These are phyloP conservation scores for Melanotaenia parkinsoni DNA, from an alignment of 2,797 vertebrate species.

Conservation along the genomic window DNA sequence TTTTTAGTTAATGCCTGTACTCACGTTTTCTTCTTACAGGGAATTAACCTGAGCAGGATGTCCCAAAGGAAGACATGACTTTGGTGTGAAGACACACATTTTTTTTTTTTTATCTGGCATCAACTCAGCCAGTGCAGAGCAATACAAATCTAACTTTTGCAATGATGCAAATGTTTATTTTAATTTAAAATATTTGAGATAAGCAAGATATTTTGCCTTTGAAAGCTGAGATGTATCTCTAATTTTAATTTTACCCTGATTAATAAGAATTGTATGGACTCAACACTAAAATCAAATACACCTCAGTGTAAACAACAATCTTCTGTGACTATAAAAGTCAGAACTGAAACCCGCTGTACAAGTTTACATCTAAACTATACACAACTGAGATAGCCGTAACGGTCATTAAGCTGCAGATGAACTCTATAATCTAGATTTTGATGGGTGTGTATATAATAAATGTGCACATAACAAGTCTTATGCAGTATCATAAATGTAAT, in stretches of 20 bases:
- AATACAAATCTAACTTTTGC: background rate
- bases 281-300: background rate
- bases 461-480: no score
- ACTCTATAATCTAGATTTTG: background rate
- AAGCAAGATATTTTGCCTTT: background rate
- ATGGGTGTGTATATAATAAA: background rate
- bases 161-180: background rate
- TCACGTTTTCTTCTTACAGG: background rate
- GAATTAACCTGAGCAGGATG: slow-evolving; percentile 34
- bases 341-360: background rate
- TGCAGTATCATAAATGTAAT: no score
- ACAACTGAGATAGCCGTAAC: background rate
- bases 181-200: background rate
- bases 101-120: background rate
- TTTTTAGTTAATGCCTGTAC: slow-evolving; percentile 35
- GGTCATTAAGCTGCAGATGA: background rate
- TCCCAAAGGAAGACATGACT: slow-evolving; percentile 51
- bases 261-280: background rate
- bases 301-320: background rate
- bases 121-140: background rate
- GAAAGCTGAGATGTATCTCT: background rate
- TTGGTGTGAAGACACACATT: background rate
- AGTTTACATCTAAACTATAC: background rate
- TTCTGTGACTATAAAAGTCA: background rate
- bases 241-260: background rate